phyloP scores from a whole-genome alignment of 2,113 vertebrate genomes.

The Tetraodon nigroviridis region DNA sequence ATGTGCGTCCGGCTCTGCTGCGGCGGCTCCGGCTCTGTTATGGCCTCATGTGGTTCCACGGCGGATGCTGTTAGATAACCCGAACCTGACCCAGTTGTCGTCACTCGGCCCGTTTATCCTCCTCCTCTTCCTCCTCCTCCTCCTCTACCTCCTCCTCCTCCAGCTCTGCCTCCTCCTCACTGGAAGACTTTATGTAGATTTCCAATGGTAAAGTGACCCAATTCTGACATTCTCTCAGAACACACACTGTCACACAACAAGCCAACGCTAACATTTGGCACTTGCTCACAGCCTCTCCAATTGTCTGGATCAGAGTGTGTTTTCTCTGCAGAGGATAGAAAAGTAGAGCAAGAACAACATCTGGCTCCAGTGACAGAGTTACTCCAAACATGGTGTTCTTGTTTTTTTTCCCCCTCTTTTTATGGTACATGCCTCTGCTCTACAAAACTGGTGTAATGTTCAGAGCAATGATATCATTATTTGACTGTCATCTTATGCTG shows the following conservation, averaged over 20 bases:
- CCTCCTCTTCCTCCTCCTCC: constrained; percentile 22
- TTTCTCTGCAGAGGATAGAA: constrained; percentile 53
- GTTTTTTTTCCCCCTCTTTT: not conserved
- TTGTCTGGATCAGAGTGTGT: constrained; percentile 52
- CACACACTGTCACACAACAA: constrained; percentile 47
- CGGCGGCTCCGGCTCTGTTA: constrained; percentile 7
- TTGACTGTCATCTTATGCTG: constrained; percentile 46
- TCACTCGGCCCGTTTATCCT: constrained; percentile 37
- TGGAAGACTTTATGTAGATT: constrained; percentile 30
- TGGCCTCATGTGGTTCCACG: constrained; percentile 25
- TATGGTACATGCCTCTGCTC: constrained; percentile 27
- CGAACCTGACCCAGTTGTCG: constrained; percentile 33
- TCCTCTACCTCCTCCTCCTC: constrained; percentile 13
- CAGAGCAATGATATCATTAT: constrained; percentile 61
- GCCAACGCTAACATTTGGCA: constrained; percentile 46
- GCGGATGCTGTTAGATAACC: constrained; percentile 7
- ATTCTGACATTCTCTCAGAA: constrained; percentile 56
- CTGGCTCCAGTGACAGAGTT: constrained; percentile 51
- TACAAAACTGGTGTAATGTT: constrained; percentile 45
- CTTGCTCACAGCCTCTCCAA: constrained; percentile 45
- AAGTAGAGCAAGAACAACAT: constrained; percentile 65
- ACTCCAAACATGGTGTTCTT: constrained; percentile 31
- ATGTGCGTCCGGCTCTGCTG: not conserved
- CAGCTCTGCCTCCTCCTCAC: constrained; percentile 8
- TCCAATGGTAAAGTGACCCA: constrained; percentile 58